Evolutionary conservation across 1,140 invertebrate species (phyloP).

Genomic region (Drosophila rhopaloa): DNA sequence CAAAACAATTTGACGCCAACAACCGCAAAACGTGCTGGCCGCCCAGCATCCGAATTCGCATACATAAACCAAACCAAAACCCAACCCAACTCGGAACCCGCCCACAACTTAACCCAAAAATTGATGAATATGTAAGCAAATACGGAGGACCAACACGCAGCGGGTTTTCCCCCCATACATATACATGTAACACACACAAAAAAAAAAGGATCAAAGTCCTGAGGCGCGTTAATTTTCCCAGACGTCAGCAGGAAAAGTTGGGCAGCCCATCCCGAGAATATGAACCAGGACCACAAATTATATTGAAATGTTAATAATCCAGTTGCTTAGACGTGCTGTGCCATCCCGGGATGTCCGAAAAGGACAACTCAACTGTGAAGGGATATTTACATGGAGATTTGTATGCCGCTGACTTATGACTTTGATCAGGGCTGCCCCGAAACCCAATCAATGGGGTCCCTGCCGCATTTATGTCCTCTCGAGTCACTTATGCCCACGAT

Average conservation of each 20-base stretch:
- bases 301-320: constrained; percentile 84
- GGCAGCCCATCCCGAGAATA: constrained; percentile 35
- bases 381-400: constrained; percentile 82
- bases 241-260: constrained; percentile 77
- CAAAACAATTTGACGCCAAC: constrained; percentile 80
- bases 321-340: constrained; percentile 76
- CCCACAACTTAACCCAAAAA: constrained; percentile 80
- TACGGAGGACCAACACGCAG: constrained; percentile 65
- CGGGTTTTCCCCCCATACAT: constrained; percentile 36
- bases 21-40: constrained; percentile 73
- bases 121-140: constrained; percentile 83
- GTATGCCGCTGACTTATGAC: constrained; percentile 77
- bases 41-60: constrained; percentile 5
- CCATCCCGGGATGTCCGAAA: constrained; percentile 51
- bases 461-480: constrained; percentile 62
- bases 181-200: constrained; percentile 11
- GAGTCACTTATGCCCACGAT: constrained; percentile 81
- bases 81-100: constrained; percentile 10
- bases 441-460: constrained; percentile 37
- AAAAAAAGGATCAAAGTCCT: constrained; percentile 78
- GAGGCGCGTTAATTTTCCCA: constrained; percentile 78
- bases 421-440: constrained; percentile 61
- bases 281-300: constrained; percentile 68
- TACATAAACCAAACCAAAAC: background rate
- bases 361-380: constrained; percentile 77